These are phyloP conservation scores for Podiceps cristatus DNA, from an alignment of 2,113 vertebrate genomes.

Conservation along the genomic window DNA sequence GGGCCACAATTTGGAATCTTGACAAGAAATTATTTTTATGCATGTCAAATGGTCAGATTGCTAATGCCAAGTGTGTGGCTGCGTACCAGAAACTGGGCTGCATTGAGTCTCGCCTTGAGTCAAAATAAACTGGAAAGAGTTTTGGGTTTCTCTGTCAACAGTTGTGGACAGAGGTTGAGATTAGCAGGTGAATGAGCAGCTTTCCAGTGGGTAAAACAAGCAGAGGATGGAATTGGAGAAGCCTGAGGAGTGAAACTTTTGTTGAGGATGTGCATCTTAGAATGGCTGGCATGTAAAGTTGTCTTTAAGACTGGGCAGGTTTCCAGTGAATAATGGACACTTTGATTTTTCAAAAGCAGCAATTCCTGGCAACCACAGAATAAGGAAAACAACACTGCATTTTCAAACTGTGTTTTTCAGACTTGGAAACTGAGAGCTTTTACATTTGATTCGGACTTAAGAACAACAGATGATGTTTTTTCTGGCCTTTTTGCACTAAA, in stretches of 20 bases:
- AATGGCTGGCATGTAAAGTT: neutral
- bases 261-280: neutral
- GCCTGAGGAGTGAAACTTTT: neutral
- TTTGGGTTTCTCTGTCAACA: neutral
- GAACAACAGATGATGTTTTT: neutral
- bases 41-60: neutral
- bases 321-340: neutral
- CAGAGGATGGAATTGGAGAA: neutral
- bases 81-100: neutral
- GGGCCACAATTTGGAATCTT: neutral
- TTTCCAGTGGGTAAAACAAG: neutral
- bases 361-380: neutral
- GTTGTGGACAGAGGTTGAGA: neutral
- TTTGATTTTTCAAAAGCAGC: neutral
- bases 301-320: neutral
- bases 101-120: neutral
- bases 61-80: neutral
- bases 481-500: neutral
- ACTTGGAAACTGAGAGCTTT: neutral
- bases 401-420: neutral
- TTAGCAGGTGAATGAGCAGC: neutral
- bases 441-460: neutral
- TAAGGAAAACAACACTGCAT: neutral
- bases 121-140: neutral
- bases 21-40: neutral